phyloP scores from a whole-genome alignment of 2,888 invertebrate genomes.

The Nomada ferruginata region DNA sequence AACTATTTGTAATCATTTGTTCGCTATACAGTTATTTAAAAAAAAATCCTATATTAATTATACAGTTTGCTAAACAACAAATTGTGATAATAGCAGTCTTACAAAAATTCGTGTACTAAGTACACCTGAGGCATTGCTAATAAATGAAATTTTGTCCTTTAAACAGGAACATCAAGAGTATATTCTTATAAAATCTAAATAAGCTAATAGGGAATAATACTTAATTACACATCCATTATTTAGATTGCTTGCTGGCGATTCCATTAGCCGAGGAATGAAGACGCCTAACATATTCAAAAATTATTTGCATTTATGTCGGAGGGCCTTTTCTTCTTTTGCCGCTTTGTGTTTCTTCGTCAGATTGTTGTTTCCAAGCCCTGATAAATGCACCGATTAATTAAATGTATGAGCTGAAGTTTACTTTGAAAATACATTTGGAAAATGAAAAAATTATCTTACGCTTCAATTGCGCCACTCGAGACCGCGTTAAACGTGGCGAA shows the following conservation, averaged over 20 bases:
- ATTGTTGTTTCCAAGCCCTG: constrained; percentile 58
- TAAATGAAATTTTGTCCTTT: constrained; percentile 68
- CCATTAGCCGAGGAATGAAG: constrained; percentile 40
- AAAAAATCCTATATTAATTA: constrained; percentile 51
- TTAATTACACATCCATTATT: constrained; percentile 65
- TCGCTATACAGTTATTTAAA: constrained; percentile 53
- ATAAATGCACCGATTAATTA: constrained; percentile 24
- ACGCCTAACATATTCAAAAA: constrained; percentile 17
- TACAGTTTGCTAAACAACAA: constrained; percentile 49
- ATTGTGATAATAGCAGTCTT: constrained; percentile 77
- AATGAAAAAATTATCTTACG: constrained; percentile 68
- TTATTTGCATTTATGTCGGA: constrained; percentile 48
- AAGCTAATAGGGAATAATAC: constrained; percentile 72
- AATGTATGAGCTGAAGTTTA: background rate
- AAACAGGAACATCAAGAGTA: constrained; percentile 75
- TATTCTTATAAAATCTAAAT: constrained; percentile 68
- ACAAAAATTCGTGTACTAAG: constrained; percentile 75
- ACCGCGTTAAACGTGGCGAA: constrained; percentile 76
- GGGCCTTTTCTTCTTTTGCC: constrained; percentile 64
- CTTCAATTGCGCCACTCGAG: constrained; percentile 77
- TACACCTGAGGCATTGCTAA: constrained; percentile 55
- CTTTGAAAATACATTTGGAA: background rate
- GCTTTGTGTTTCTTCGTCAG: constrained; percentile 43
- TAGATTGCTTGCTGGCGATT: constrained; percentile 38
- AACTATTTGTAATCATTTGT: constrained; percentile 45